Evolutionary conservation across 2,888 invertebrate species (phyloP).

Genomic region (Acanthopleura granulata): DNA sequence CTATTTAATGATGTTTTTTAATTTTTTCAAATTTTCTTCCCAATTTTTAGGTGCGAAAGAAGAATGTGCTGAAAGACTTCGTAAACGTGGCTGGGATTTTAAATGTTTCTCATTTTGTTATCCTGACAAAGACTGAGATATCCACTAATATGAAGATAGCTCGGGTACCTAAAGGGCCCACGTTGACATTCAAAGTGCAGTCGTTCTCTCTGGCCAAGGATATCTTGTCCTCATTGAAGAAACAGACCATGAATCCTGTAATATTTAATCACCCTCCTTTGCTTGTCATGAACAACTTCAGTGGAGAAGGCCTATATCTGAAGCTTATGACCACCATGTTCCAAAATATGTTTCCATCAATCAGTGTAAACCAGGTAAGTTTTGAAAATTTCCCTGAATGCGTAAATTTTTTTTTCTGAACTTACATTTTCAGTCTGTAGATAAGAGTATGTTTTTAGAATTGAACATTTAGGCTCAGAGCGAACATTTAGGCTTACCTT

Average conservation of each 20-base stretch:
- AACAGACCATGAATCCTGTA: slow-evolving; percentile 74
- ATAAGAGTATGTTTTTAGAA: too few species aligned
- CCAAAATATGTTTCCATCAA: slow-evolving; percentile 98
- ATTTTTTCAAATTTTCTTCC: slow-evolving; percentile 9
- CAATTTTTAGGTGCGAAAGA: slow-evolving; percentile 80
- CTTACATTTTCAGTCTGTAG: too few species aligned
- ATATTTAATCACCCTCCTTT: slow-evolving; percentile 91
- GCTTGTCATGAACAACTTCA: slow-evolving; percentile 82
- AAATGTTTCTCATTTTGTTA: slow-evolving; percentile 92
- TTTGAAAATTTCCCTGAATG: too few species aligned
- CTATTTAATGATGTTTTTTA: background rate
- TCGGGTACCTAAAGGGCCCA: slow-evolving; percentile 91
- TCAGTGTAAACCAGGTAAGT: slow-evolving; percentile 89
- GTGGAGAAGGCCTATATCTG: slow-evolving; percentile 80
- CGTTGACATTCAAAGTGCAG: slow-evolving; percentile 85
- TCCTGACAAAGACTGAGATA: slow-evolving; percentile 88
- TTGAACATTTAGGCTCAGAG: too few species aligned
- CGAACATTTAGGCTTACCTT: background rate
- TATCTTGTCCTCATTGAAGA: slow-evolving; percentile 86
- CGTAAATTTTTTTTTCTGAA: too few species aligned
- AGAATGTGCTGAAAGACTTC: slow-evolving; percentile 96
- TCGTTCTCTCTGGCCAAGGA: slow-evolving; percentile 87
- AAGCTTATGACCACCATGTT: slow-evolving; percentile 92
- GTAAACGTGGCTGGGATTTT: slow-evolving; percentile 89
- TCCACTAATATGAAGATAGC: slow-evolving; percentile 83